phyloP scores from a whole-genome alignment of 2,113 vertebrate genomes.

The Muscicapa adusta region DNA sequence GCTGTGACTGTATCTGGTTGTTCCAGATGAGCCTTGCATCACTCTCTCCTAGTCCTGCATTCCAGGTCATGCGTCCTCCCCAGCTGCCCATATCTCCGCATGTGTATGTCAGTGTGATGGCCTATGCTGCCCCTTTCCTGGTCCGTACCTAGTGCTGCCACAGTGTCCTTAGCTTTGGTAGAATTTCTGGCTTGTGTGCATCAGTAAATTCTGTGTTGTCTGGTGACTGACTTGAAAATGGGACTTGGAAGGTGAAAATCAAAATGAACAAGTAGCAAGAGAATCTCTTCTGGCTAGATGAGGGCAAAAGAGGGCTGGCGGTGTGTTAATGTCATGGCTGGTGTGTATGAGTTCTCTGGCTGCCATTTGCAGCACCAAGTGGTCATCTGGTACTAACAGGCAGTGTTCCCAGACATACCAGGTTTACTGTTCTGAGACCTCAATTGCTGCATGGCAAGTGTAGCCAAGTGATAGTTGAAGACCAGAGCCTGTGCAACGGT shows the following conservation, averaged over 20 bases:
- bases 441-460: neutral
- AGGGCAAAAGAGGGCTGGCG: neutral
- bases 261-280: neutral
- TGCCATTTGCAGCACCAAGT: neutral
- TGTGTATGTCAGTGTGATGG: constrained; percentile 30
- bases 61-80: neutral
- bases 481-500: neutral
- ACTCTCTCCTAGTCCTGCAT: constrained; percentile 28
- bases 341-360: neutral
- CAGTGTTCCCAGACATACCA: neutral
- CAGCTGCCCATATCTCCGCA: neutral
- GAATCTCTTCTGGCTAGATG: neutral
- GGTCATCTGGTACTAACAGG: neutral
- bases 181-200: constrained; percentile 4
- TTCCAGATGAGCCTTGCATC: constrained; percentile 47
- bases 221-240: neutral
- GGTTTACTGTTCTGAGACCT: neutral
- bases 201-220: constrained; percentile 10
- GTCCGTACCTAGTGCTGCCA: neutral
- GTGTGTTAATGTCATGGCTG: neutral
- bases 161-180: neutral
- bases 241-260: neutral
- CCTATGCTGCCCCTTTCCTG: neutral
- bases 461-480: neutral
- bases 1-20: constrained; percentile 45